A percentile compares a stretch with the other conserved stretches of the same genome.
Conservation (phyloP, 2,888 invertebrate species). For the Boloria euphrosyne region DNA sequence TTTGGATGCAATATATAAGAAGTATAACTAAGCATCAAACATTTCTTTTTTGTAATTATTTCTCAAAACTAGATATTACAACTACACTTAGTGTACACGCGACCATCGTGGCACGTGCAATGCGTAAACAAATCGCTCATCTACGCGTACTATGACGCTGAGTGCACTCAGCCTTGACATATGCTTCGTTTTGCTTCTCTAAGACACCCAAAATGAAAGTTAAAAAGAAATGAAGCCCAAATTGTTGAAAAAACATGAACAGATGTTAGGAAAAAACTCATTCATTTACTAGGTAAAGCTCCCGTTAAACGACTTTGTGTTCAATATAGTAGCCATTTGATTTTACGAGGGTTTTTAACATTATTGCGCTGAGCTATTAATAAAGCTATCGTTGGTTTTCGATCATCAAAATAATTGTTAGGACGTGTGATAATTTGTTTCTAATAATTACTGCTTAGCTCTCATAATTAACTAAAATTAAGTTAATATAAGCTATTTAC, state of each 20-base stretch:
- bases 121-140: conserved; percentile 30
- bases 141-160: conserved; percentile 20
- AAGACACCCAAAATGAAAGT: conserved; percentile 4
- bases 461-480: background rate
- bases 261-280: background rate
- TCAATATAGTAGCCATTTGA: conserved; percentile 12
- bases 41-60: too few relatives aligned
- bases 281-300: background rate
- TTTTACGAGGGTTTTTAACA: conserved; percentile 11
- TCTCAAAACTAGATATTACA: background rate
- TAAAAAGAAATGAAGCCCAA: too few relatives aligned
- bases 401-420: too few relatives aligned
- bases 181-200: conserved; percentile 37
- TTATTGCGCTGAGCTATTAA: too few relatives aligned
- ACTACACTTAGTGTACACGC: conserved; percentile 14
- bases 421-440: too few relatives aligned
- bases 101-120: conserved; percentile 25
- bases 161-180: conserved; percentile 34
- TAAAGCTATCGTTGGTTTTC: too few relatives aligned
- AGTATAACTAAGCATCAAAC: too few relatives aligned
- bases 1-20: too few relatives aligned
- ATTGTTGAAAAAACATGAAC: too few relatives aligned
- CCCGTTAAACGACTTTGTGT: conserved; percentile 15
- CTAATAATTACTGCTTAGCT: too few relatives aligned
- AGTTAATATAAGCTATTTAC: background rate